Conservation (phyloP, 2,888 invertebrate species). For the Saturnia pavonia region DNA sequence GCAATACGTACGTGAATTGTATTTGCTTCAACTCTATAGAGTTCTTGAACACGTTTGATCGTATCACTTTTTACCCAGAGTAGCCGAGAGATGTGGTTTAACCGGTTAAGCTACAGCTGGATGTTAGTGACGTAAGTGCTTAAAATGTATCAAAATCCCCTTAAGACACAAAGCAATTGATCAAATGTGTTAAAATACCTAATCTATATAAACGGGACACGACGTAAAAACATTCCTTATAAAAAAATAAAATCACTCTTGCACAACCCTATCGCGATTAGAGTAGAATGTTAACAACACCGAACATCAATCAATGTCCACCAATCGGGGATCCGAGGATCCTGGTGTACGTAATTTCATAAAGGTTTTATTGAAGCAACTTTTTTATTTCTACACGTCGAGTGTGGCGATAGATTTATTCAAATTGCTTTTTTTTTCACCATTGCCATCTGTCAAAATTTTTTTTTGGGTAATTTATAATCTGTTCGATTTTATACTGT, state of each 20-base stretch:
- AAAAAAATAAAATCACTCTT: constrained; percentile 22
- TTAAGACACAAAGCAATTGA: not conserved
- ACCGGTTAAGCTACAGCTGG: too few species aligned
- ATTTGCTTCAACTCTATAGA: too few species aligned
- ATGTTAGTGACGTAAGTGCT: too few species aligned
- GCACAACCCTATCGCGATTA: constrained; percentile 59
- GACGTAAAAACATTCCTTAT: not conserved
- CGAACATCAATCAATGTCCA: constrained; percentile 59
- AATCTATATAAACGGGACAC: constrained; percentile 8
- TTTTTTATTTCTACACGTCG: constrained; percentile 14
- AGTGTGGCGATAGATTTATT: constrained; percentile 8
- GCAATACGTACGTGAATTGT: too few species aligned
- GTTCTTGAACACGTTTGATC: too few species aligned
- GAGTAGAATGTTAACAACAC: constrained; percentile 54
- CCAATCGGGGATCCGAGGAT: constrained; percentile 40
- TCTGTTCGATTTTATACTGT: not conserved
- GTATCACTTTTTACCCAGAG: too few species aligned
- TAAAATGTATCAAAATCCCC: not conserved
- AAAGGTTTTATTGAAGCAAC: constrained; percentile 31
- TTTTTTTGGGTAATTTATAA: not conserved
- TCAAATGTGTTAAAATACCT: not conserved
- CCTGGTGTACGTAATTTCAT: constrained; percentile 41
- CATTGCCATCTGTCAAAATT: not conserved
- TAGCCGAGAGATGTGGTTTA: too few species aligned
- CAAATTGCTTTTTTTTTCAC: constrained; percentile 4